Base-by-base conservation (phyloP, 2,888 invertebrate genomes). In the Rutpela maculata region DNA sequence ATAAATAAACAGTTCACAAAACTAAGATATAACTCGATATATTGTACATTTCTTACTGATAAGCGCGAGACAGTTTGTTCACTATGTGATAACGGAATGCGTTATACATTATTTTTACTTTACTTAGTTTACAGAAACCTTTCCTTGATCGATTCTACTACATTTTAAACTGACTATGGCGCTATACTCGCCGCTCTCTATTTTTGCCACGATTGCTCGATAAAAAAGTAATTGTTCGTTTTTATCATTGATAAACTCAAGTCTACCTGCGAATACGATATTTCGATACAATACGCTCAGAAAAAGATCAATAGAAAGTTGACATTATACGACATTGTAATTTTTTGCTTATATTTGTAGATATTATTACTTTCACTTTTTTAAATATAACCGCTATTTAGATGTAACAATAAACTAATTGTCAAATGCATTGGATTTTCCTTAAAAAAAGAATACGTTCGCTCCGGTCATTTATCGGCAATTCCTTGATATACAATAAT, bases 21-120 rank as follows among this genome's bases (percentile, higher is more conserved):
- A 59, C 59, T 11, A 70, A 43, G 60, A 59, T 59, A 60, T 60
- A 57, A 60, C 43, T 60, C 70, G 18, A 59, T 55, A 75, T 68
- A 76, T 73, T 63, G 78, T 63, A 76, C 73, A 78, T 69, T 78
- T 76, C 72, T 74, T 73, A 67, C 80, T 78, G 80, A 80, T 80
- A 80, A 80, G 74, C 59, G 35, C 68, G 74, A 78, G 78, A 78
- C 78, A 67, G 72, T 76, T 76, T 76, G 56, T 76, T 68, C 67
- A 80, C 76, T 72, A 65, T 62, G 62, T 74, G 78, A 78, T 78
- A 78, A 72, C 76, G 26, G 15, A 31, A 17, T 26, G 59, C 69
- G 59, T 19, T 69, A 69, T 12, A 79, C 74, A 78, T 75, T 77
- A 71, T 77, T 76, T 75, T 77, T 79, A 67, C 68, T 77, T 65